Percentiles rank a stretch among this genome's conserved stretches.
phyloP scores from a whole-genome alignment of 2,888 invertebrate genomes.

The Idaea aversata region DNA sequence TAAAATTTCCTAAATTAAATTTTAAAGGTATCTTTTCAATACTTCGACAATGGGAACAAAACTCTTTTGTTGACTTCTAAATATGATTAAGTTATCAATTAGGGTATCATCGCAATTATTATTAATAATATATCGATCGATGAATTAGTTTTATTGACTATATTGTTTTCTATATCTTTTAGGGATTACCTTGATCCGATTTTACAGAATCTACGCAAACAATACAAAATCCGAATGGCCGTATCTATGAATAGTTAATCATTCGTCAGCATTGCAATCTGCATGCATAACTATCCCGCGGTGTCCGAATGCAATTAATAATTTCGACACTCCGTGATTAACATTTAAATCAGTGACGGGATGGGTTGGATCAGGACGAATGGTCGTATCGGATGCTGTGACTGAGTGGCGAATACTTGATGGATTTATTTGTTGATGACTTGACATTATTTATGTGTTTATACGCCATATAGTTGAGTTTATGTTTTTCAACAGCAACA shows the following conservation, averaged over 20 bases:
- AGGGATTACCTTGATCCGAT: not conserved
- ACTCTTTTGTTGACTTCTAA: not conserved
- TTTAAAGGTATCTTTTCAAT: not conserved
- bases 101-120: not conserved
- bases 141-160: too few species aligned
- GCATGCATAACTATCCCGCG: conserved; percentile 68
- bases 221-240: conserved; percentile 39
- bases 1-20: not conserved
- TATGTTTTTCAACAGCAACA: not conserved
- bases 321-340: conserved; percentile 76
- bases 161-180: not conserved
- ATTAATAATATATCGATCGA: not conserved
- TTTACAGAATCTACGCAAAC: not conserved
- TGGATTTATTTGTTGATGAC: conserved; percentile 28
- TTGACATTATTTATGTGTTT: conserved; percentile 6
- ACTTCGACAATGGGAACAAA: not conserved
- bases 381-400: conserved; percentile 21
- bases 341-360: conserved; percentile 68
- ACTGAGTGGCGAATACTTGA: conserved; percentile 25
- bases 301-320: conserved; percentile 72
- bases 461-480: not conserved
- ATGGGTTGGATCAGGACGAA: conserved; percentile 42
- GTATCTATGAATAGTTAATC: conserved; percentile 72
- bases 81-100: not conserved
- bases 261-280: conserved; percentile 77